Percentiles rank a stretch among this genome's conserved stretches.
Evolutionary conservation across 2,113 vertebrate species (phyloP).

Genomic region (Pangasianodon gigas): DNA sequence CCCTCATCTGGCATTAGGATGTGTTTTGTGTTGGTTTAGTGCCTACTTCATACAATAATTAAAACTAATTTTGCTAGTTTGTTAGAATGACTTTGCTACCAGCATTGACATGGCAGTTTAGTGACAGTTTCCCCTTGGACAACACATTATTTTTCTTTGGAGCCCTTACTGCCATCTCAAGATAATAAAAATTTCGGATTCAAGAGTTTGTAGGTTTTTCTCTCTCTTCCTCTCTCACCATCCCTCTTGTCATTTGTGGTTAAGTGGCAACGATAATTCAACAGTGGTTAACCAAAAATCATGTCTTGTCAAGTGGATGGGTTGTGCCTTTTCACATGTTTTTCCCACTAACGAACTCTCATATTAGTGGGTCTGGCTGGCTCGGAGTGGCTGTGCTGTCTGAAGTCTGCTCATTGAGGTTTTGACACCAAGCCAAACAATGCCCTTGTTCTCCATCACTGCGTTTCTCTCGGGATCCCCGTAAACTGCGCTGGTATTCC

Average conservation of each 20-base stretch:
- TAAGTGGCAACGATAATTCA: conserved; percentile 39
- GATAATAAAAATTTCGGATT: conserved; percentile 23
- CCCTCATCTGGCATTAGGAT: neutral
- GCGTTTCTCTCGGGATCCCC: conserved; percentile 28
- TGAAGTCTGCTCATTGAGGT: conserved; percentile 30
- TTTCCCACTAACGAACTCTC: conserved; percentile 20
- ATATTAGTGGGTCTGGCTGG: conserved; percentile 16
- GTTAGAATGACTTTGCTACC: neutral
- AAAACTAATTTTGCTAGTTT: neutral
- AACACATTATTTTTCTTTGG: neutral
- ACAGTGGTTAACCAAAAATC: conserved; percentile 51
- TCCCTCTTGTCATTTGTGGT: conserved; percentile 27
- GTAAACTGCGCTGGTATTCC: conserved; percentile 66
- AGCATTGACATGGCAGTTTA: neutral
- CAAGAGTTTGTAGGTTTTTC: neutral
- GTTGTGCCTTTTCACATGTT: conserved; percentile 16
- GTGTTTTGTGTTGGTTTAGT: neutral
- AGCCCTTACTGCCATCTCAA: neutral
- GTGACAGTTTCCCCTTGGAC: neutral
- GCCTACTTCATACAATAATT: neutral
- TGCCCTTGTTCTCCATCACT: conserved; percentile 56
- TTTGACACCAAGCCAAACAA: conserved; percentile 68
- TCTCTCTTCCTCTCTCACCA: conserved; percentile 23
- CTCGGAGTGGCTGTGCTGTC: conserved; percentile 10
- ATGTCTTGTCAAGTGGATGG: conserved; percentile 41